These are phyloP conservation scores for Hestina assimilis DNA, from an alignment of 1,140 invertebrate species.

Conservation along the genomic window DNA sequence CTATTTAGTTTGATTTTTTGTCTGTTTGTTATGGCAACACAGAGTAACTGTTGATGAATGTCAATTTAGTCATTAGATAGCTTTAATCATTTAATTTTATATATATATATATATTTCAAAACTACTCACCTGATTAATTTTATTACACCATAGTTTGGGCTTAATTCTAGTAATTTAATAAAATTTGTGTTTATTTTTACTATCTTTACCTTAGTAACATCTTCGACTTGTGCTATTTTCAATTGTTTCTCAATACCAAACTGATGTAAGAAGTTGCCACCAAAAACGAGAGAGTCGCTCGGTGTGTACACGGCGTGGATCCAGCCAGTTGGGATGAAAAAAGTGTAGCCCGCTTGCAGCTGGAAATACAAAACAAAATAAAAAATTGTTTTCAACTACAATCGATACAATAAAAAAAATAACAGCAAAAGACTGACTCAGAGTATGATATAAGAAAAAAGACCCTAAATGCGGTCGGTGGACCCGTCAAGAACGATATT, in stretches of 20 bases:
- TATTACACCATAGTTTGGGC: neutral
- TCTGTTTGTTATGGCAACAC: too few relatives aligned
- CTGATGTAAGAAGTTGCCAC: slow-evolving; percentile 97
- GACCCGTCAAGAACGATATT: too few relatives aligned
- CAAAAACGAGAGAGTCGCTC: slow-evolving; percentile 94
- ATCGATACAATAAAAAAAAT: too few relatives aligned
- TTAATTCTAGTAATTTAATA: neutral
- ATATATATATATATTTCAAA: too few relatives aligned
- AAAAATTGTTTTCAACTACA: neutral
- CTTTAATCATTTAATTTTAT: too few relatives aligned
- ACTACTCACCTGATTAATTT: too few relatives aligned
- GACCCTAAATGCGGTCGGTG: too few relatives aligned
- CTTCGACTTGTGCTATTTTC: slow-evolving; percentile 95
- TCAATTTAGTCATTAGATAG: too few relatives aligned
- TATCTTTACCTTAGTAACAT: slow-evolving; percentile 87
- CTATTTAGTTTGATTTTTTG: too few relatives aligned
- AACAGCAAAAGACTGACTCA: too few relatives aligned
- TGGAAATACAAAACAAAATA: slow-evolving; percentile 35
- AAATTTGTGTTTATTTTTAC: neutral
- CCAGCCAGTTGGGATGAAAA: slow-evolving; percentile 97
- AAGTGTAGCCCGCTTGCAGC: slow-evolving; percentile 90
- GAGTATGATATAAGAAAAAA: too few relatives aligned
- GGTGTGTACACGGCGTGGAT: slow-evolving; percentile 96
- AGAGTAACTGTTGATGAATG: too few relatives aligned
- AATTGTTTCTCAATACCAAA: slow-evolving; percentile 93